A percentile compares a stretch with the other conserved stretches of the same genome.
Evolutionary conservation across 2,113 vertebrate species (phyloP).

Genomic region (Plecturocebus donacophilus): DNA sequence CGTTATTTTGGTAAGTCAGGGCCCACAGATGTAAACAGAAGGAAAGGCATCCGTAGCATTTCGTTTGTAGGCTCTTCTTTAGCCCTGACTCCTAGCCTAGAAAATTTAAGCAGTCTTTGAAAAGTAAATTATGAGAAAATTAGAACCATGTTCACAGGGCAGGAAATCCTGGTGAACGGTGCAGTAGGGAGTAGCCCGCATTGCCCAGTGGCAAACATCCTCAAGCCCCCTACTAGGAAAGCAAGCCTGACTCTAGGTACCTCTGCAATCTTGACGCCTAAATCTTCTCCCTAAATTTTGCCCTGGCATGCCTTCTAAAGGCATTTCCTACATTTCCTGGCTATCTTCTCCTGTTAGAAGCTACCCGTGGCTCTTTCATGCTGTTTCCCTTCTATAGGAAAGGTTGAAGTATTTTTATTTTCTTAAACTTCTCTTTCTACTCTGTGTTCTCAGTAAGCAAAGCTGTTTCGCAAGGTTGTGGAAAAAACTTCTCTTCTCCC

Average conservation of each 20-base stretch:
- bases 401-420: background rate
- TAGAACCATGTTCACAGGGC: background rate
- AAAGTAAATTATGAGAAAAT: background rate
- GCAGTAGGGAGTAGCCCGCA: accelerated
- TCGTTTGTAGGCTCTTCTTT: slow-evolving; percentile 3
- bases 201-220: background rate
- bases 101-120: background rate
- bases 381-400: background rate
- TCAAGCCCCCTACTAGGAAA: background rate
- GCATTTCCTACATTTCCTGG: background rate
- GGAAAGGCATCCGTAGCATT: background rate
- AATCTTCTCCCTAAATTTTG: background rate
- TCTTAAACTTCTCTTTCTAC: background rate
- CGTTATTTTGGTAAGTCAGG: background rate
- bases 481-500: background rate
- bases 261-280: background rate
- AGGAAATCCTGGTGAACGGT: background rate
- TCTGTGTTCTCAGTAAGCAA: background rate
- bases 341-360: background rate
- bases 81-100: background rate
- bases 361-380: background rate
- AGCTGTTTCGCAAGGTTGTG: background rate
- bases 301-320: background rate
- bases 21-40: background rate
- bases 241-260: background rate